phyloP scores from a whole-genome alignment of 2,888 invertebrate species.

The Rhagium mordax region DNA sequence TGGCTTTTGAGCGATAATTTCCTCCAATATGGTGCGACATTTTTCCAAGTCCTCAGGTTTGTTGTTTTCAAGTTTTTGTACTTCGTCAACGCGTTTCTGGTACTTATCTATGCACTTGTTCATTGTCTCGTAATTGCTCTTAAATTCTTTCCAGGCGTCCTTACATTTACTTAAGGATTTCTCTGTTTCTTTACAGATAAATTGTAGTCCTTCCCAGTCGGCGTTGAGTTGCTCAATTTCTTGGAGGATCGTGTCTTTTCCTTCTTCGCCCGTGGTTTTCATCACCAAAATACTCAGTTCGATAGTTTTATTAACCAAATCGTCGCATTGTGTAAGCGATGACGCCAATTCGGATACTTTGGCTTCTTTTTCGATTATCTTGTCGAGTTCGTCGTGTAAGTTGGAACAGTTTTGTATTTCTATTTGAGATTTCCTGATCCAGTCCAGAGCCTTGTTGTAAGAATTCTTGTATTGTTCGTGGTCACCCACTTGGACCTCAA shows the following conservation, averaged over 20 bases:
- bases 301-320: constrained; percentile 81
- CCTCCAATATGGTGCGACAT: constrained; percentile 82
- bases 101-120: constrained; percentile 83
- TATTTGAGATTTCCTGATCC: constrained; percentile 86
- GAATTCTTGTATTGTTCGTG: constrained; percentile 91
- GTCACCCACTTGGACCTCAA: constrained; percentile 87
- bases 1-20: constrained; percentile 83
- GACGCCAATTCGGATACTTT: constrained; percentile 81
- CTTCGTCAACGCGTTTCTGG: constrained; percentile 76
- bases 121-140: constrained; percentile 81
- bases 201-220: constrained; percentile 88
- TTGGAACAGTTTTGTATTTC: constrained; percentile 89
- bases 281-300: constrained; percentile 83
- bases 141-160: constrained; percentile 86
- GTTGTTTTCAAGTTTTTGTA: constrained; percentile 79
- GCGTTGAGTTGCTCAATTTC: constrained; percentile 86
- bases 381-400: constrained; percentile 89
- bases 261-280: constrained; percentile 85
- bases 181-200: constrained; percentile 83
- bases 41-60: constrained; percentile 84
- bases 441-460: constrained; percentile 87
- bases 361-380: constrained; percentile 82
- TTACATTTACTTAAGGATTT: constrained; percentile 83
- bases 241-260: constrained; percentile 85
- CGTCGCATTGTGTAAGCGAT: constrained; percentile 81